phyloP scores from a whole-genome alignment of 2,888 invertebrate species.

The Eilema griseolum region DNA sequence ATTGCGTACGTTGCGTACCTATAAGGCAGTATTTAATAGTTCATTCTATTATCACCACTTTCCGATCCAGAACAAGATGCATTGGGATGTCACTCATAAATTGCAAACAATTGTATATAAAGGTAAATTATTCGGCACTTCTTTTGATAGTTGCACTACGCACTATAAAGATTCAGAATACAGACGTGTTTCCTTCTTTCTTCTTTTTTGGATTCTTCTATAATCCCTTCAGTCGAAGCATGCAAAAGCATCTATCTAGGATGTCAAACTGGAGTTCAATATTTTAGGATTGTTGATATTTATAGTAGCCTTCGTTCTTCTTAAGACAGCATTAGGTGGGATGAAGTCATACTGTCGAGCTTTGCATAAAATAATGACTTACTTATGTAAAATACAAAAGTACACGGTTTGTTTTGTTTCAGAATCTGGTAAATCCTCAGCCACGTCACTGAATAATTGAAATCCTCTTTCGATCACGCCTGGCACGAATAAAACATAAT shows the following conservation, averaged over 20 bases:
- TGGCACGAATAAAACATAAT: background rate
- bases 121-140: background rate
- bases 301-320: background rate
- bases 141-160: background rate
- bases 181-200: no score
- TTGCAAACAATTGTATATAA: no score
- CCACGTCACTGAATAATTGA: slow-evolving; percentile 37
- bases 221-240: background rate
- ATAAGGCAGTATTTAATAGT: no score
- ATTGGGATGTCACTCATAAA: no score
- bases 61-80: no score
- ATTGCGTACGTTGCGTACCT: no score
- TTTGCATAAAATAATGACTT: slow-evolving; percentile 1
- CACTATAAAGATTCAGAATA: no score
- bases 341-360: background rate
- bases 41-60: no score
- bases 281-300: background rate
- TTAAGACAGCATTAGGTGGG: background rate
- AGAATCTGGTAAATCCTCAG: background rate
- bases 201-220: no score
- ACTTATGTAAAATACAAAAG: slow-evolving; percentile 3
- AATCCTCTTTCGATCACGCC: slow-evolving; percentile 7
- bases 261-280: background rate
- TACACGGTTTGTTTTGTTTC: slow-evolving; percentile 4
- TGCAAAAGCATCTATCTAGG: background rate